Evolutionary conservation across 2,888 invertebrate species (phyloP).

Genomic region (Unio delphinus): DNA sequence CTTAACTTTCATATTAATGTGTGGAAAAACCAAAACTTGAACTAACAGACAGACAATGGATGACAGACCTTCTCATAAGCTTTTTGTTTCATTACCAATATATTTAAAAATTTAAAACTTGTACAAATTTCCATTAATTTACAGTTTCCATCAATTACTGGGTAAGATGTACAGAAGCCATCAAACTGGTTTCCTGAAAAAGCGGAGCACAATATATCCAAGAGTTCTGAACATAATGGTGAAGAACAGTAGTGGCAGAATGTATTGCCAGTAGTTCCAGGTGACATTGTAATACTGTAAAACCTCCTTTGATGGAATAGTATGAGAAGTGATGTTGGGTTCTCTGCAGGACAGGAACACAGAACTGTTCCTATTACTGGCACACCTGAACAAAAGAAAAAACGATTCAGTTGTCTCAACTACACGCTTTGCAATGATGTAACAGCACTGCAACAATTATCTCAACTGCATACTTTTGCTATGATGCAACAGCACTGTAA

Average conservation of each 20-base stretch:
- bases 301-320: slow-evolving; percentile 28
- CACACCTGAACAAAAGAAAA: slow-evolving; percentile 23
- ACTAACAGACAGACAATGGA: too few species aligned
- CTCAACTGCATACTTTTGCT: too few species aligned
- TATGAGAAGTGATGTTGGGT: slow-evolving; percentile 16
- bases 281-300: slow-evolving; percentile 27
- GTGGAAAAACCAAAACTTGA: too few species aligned
- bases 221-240: slow-evolving; percentile 26
- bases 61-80: too few species aligned
- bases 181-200: slow-evolving; percentile 29
- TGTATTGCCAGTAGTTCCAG: slow-evolving; percentile 40
- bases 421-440: too few species aligned
- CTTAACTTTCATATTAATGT: too few species aligned
- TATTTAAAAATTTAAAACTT: too few species aligned
- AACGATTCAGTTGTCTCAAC: background rate
- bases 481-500: background rate
- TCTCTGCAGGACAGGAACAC: slow-evolving; percentile 27
- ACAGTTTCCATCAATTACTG: too few species aligned
- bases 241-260: slow-evolving; percentile 28
- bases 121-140: too few species aligned
- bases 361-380: slow-evolving; percentile 18
- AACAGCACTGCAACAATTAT: too few species aligned
- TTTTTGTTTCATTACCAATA: too few species aligned
- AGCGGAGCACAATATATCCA: slow-evolving; percentile 37
- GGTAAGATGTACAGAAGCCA: background rate